Evolutionary conservation across 2,888 invertebrate species (phyloP).

Genomic region (Aquatica leii): DNA sequence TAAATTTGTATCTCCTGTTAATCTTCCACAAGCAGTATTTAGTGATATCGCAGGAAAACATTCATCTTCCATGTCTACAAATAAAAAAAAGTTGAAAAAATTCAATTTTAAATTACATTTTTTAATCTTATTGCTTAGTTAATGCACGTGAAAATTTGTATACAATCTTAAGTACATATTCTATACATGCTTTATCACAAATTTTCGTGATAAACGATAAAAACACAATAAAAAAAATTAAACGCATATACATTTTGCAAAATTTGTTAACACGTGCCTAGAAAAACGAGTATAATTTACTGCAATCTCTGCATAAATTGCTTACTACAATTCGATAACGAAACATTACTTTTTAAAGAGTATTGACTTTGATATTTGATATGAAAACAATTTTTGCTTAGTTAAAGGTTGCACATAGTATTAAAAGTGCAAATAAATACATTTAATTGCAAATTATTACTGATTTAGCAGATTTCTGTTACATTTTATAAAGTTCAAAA

Average conservation of each 20-base stretch:
- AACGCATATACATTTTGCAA: no score
- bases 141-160: no score
- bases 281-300: neutral
- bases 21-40: conserved; percentile 64
- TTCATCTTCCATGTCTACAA: conserved; percentile 89
- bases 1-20: conserved; percentile 51
- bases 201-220: neutral
- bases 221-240: neutral
- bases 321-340: neutral
- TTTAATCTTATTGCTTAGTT: no score
- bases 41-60: conserved; percentile 85
- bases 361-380: conserved; percentile 8
- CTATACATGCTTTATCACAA: neutral
- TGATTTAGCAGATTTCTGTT: neutral
- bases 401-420: neutral
- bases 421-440: no score
- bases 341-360: conserved; percentile 3
- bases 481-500: conserved; percentile 5
- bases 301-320: neutral
- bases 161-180: neutral
- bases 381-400: conserved; percentile 9
- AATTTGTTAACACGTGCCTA: neutral
- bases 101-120: neutral
- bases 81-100: no score
- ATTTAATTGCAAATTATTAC: neutral